phyloP scores from a whole-genome alignment of 2,888 invertebrate genomes.

The Atrina japonica region DNA sequence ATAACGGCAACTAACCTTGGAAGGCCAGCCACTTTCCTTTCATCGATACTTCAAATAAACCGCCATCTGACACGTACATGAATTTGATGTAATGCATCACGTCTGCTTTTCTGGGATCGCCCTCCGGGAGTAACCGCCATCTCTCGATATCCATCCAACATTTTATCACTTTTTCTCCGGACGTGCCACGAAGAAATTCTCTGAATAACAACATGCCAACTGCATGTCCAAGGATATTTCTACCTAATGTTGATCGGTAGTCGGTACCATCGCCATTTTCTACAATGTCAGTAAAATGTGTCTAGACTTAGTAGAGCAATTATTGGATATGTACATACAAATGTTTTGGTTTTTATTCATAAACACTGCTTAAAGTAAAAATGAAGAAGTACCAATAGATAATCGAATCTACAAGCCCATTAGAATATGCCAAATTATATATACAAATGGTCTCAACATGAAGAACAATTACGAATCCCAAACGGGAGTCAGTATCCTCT shows the following conservation, averaged over 20 bases:
- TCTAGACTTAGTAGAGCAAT: too few species aligned
- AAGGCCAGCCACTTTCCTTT: conserved; percentile 46
- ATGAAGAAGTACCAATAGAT: too few species aligned
- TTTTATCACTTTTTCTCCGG: conserved; percentile 55
- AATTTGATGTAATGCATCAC: conserved; percentile 55
- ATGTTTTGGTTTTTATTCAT: too few species aligned
- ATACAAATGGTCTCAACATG: too few species aligned
- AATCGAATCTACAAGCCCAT: too few species aligned
- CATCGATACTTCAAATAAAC: conserved; percentile 38
- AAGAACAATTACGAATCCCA: too few species aligned
- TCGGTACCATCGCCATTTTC: conserved; percentile 32
- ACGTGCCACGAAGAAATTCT: conserved; percentile 56
- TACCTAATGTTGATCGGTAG: conserved; percentile 37
- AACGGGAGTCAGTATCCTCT: too few species aligned
- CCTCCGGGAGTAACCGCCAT: conserved; percentile 47
- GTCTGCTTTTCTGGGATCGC: conserved; percentile 41
- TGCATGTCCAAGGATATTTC: conserved; percentile 58
- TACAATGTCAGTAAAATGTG: too few species aligned
- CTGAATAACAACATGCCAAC: conserved; percentile 62
- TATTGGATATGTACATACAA: too few species aligned
- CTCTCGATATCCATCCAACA: conserved; percentile 64
- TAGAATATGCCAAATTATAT: too few species aligned
- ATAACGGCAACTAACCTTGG: conserved; percentile 51
- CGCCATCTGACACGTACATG: conserved; percentile 52
- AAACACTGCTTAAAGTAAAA: too few species aligned